Evolutionary conservation across 2,113 vertebrate species (phyloP), one percentile per base, ranked within the genome.

Genomic region (Lampris megalopsis): DNA sequence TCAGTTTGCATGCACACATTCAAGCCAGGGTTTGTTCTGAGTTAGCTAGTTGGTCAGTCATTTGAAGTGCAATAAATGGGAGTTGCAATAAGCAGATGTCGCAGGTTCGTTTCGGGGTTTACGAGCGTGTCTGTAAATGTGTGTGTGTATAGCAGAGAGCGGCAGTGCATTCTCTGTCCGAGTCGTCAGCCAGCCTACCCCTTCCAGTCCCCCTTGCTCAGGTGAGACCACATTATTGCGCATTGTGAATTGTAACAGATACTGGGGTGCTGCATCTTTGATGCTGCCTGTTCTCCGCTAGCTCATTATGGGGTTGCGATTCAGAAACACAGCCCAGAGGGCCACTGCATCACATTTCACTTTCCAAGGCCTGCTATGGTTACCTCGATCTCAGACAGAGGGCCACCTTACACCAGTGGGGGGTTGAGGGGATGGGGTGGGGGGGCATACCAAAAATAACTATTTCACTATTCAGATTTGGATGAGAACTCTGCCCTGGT

Each of bases 291-390:
- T 87, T 77, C 82, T 75, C 79, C 69, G 86, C 86, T 87, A 90
- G 90, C 89, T 92, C 89, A 91, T 93, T 92, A 89, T 89, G 82
- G 78, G 89, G 92, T 92, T 92, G 92, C 93, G 93, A 94, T 94
- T 94, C 92, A 93, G 89, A 91, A 88, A 88, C 76, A 72, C 73
- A 85, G 87, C 71, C 76, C 83, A 86, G 73, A 90, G 85, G 78
- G 77, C 84, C 62, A 43, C 62, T 77, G 90, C 86, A 85, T 94
- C 92, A 7, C 86, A 91, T 94, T 94, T 94, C 94, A 94, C 93
- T 94, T 94, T 94, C 94, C 92, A 92, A 92, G 87, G 87, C 79
- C 87, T 92, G 88, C 93, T 94, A 93, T 90, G 88, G 94, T 93
- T 93, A 94, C 94, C 87, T 75, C 82, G 77, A 87, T 91, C 89